Evolutionary conservation across 1,140 invertebrate genomes (phyloP).

Genomic region (Drosophila ohnishii): DNA sequence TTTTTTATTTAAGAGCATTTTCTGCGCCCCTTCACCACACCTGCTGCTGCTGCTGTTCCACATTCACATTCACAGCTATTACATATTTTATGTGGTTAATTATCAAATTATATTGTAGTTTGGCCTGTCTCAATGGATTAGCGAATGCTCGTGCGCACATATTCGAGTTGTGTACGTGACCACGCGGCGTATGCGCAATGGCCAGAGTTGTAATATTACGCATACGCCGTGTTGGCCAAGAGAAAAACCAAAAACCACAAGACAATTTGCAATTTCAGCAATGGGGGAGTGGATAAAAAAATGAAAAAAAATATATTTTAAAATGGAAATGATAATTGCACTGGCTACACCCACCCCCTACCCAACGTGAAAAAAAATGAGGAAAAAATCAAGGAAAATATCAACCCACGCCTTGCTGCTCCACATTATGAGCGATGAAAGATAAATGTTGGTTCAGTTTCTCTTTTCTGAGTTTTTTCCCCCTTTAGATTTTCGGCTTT

Average conservation of each 20-base stretch:
- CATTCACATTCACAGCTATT: conserved; percentile 52
- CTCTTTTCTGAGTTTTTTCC: conserved; percentile 19
- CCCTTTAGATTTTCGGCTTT: conserved; percentile 25
- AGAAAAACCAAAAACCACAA: conserved; percentile 16
- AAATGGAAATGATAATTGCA: conserved; percentile 59
- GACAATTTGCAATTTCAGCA: conserved; percentile 18
- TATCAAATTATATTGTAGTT: conserved; percentile 66
- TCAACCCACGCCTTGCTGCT: conserved; percentile 34
- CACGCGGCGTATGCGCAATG: conserved; percentile 67
- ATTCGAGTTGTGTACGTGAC: conserved; percentile 38
- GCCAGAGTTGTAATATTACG: conserved; percentile 52
- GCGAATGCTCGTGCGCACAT: conserved; percentile 6
- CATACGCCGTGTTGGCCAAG: conserved; percentile 59
- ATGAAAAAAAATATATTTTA: neutral
- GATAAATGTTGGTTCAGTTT: conserved; percentile 56
- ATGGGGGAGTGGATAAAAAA: neutral
- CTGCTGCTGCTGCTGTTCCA: conserved; percentile 1
- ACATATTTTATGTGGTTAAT: conserved; percentile 63
- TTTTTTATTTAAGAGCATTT: neutral
- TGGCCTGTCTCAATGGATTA: conserved; percentile 64
- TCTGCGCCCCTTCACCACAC: conserved; percentile 29
- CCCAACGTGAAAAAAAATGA: neutral
- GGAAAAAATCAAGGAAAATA: conserved; percentile 8
- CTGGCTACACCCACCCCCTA: conserved; percentile 29
- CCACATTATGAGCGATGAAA: conserved; percentile 64